Percentiles rank a stretch among this genome's conserved stretches.
phyloP scores from a whole-genome alignment of 2,113 vertebrate species.

The Furnarius figulus region DNA sequence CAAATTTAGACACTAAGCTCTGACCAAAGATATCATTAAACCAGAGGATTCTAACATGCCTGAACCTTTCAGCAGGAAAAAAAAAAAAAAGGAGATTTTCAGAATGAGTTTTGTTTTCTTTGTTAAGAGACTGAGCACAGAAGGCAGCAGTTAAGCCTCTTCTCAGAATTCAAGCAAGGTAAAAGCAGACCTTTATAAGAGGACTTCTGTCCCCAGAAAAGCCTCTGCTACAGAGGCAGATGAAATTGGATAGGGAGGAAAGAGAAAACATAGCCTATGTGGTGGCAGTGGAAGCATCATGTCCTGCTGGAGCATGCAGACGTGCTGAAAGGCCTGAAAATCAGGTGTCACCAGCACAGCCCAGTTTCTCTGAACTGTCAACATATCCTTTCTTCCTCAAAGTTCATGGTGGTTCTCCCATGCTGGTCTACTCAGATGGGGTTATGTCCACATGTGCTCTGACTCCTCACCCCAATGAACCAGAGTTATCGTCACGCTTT shows the following conservation, averaged over 20 bases:
- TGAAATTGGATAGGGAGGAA: background rate
- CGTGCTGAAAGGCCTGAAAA: background rate
- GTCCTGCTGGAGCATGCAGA: background rate
- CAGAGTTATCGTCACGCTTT: background rate
- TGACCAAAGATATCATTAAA: slow-evolving; percentile 14
- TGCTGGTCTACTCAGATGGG: background rate
- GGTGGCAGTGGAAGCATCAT: background rate
- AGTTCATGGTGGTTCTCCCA: background rate
- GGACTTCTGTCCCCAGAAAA: background rate
- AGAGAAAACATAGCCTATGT: background rate
- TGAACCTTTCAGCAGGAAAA: background rate
- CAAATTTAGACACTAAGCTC: slow-evolving; percentile 33
- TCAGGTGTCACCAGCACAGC: background rate
- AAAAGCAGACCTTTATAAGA: background rate
- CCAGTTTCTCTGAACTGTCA: background rate
- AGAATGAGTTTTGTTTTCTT: background rate
- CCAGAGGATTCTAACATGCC: background rate
- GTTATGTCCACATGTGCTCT: background rate
- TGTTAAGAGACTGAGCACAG: background rate
- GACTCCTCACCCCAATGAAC: background rate
- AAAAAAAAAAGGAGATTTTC: background rate
- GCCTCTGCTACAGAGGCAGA: background rate
- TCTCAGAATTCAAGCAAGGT: background rate
- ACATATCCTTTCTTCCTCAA: background rate
- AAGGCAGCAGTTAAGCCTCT: background rate